These are phyloP conservation scores for Limnothrissa miodon DNA, from an alignment of 2,113 vertebrate species.

Conservation along the genomic window DNA sequence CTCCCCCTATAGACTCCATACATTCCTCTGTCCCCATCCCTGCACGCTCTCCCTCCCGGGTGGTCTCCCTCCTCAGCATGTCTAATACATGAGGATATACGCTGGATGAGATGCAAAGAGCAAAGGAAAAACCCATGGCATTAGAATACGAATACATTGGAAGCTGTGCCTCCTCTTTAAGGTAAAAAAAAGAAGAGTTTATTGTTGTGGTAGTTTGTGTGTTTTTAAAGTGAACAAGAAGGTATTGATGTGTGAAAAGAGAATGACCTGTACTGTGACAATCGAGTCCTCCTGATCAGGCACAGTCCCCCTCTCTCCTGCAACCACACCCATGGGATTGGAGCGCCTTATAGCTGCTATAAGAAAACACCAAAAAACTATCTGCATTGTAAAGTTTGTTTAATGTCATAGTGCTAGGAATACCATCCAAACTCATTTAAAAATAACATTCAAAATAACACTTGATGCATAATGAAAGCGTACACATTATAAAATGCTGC, in stretches of 20 bases:
- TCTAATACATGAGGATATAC: slow-evolving; percentile 4
- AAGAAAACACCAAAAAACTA: slow-evolving; percentile 59
- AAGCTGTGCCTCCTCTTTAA: background rate
- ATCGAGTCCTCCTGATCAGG: slow-evolving; percentile 43
- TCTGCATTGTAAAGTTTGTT: slow-evolving; percentile 11
- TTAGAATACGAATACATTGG: background rate
- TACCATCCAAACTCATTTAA: background rate
- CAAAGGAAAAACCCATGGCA: background rate
- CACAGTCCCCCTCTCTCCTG: background rate
- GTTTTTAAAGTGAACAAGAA: slow-evolving; percentile 26
- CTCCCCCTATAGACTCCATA: slow-evolving; percentile 36
- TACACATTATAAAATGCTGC: background rate
- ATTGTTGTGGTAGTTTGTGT: background rate
- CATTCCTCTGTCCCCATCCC: background rate
- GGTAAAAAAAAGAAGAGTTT: background rate
- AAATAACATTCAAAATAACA: background rate
- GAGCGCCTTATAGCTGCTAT: slow-evolving; percentile 56
- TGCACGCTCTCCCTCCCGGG: background rate
- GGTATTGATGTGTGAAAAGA: background rate
- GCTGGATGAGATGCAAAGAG: slow-evolving; percentile 1
- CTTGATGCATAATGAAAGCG: background rate
- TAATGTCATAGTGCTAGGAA: slow-evolving; percentile 1
- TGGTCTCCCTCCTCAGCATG: background rate
- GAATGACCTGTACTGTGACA: slow-evolving; percentile 31
- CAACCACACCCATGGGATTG: slow-evolving; percentile 35